A percentile compares a stretch with the other conserved stretches of the same genome.
phyloP scores from a whole-genome alignment of 2,113 vertebrate genomes.

The Ia io region DNA sequence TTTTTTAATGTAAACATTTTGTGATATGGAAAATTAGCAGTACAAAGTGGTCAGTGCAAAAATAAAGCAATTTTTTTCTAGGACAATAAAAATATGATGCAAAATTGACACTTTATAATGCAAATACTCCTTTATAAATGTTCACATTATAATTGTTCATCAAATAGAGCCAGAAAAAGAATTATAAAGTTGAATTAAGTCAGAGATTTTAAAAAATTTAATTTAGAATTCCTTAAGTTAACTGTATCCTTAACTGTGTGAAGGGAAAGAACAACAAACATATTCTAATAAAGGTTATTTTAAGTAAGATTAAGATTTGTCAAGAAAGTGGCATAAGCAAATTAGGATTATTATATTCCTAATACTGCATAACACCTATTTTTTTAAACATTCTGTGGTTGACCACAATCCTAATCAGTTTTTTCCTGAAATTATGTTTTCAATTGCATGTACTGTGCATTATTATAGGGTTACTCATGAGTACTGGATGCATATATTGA shows the following conservation, averaged over 20 bases:
- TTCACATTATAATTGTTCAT: neutral
- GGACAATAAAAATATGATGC: neutral
- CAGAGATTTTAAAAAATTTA: neutral
- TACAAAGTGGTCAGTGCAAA: neutral
- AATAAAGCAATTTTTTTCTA: neutral
- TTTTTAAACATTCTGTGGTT: slow-evolving; percentile 32
- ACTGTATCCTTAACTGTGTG: neutral
- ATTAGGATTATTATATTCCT: slow-evolving; percentile 17
- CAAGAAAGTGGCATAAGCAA: slow-evolving; percentile 16
- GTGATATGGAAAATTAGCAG: slow-evolving; percentile 17
- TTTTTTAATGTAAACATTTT: slow-evolving; percentile 23
- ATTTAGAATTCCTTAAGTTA: slow-evolving; percentile 25
- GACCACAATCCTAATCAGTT: slow-evolving; percentile 46
- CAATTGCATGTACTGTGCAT: slow-evolving; percentile 57
- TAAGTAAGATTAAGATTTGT: neutral
- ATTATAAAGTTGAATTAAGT: slow-evolving; percentile 32
- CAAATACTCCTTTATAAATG: slow-evolving; percentile 12
- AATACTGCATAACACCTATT: neutral
- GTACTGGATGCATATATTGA: slow-evolving; percentile 61
- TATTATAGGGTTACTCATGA: slow-evolving; percentile 64
- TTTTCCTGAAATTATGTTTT: slow-evolving; percentile 69
- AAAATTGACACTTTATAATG: neutral
- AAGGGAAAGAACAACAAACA: neutral
- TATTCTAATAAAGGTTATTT: slow-evolving; percentile 8
- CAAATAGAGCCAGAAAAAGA: slow-evolving; percentile 21